A percentile compares a stretch with the other conserved stretches of the same genome.
These are phyloP conservation scores for Cettia cetti DNA, from an alignment of 2,113 vertebrate genomes.

Conservation along the genomic window DNA sequence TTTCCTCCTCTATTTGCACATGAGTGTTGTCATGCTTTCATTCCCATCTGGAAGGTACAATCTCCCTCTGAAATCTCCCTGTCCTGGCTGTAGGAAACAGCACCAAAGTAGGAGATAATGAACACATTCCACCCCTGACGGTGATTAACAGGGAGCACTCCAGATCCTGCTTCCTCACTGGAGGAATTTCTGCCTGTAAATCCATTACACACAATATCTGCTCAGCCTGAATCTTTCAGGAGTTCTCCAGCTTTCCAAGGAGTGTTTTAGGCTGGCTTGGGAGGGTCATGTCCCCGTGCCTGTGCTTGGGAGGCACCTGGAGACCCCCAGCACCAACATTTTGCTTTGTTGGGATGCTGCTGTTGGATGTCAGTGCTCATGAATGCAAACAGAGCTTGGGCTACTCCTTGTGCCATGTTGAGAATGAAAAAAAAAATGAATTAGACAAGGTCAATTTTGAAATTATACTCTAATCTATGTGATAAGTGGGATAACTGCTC, in stretches of 20 bases:
- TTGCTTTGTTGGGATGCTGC: background rate
- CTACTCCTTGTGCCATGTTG: background rate
- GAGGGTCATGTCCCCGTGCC: background rate
- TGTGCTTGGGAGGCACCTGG: background rate
- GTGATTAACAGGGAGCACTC: background rate
- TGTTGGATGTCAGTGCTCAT: background rate
- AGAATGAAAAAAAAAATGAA: background rate
- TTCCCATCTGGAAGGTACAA: slow-evolving; percentile 22
- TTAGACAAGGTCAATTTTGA: background rate
- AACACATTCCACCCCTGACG: background rate
- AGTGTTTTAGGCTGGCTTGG: background rate
- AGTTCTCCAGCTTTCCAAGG: background rate
- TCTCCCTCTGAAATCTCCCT: background rate
- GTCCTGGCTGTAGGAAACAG: background rate
- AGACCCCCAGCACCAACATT: background rate
- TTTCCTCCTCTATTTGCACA: background rate
- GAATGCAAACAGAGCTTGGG: accelerated
- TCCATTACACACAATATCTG: background rate
- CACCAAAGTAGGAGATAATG: background rate
- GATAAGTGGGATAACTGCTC: background rate
- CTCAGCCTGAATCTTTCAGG: background rate
- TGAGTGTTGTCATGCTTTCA: background rate
- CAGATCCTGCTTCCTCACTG: background rate
- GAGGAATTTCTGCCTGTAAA: background rate
- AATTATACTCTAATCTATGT: background rate